Conservation (phyloP, 2,797 vertebrate genomes). For the Cyprinodon diabolis region DNA sequence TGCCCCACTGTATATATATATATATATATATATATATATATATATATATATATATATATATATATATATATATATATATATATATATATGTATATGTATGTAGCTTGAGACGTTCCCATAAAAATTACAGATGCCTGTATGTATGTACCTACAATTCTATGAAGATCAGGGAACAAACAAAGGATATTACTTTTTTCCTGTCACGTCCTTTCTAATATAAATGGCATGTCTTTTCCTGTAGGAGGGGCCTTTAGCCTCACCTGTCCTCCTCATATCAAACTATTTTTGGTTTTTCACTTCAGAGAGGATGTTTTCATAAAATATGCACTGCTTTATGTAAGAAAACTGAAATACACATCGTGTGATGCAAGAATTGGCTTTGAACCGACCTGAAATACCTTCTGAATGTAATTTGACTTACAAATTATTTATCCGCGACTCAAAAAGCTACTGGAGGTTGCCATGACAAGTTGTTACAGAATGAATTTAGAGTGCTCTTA, state of each 20-base stretch:
- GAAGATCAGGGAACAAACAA: no score
- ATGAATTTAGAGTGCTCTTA: slow-evolving; percentile 31
- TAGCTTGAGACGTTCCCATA: no score
- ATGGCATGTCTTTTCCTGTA: not conserved
- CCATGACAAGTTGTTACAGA: slow-evolving; percentile 18
- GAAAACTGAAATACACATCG: not conserved
- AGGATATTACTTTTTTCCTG: no score
- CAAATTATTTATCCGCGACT: slow-evolving; percentile 34
- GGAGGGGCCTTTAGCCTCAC: not conserved
- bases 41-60: no score
- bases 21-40: no score
- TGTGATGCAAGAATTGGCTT: not conserved
- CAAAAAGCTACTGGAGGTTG: slow-evolving; percentile 26
- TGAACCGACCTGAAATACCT: slow-evolving; percentile 11
- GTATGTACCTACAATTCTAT: no score
- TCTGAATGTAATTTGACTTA: slow-evolving; percentile 28
- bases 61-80: no score
- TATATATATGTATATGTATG: no score
- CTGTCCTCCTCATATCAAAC: not conserved
- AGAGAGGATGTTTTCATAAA: slow-evolving; percentile 1
- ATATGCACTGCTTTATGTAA: slow-evolving; percentile 12
- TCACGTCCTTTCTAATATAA: no score
- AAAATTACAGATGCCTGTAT: no score
- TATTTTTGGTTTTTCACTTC: not conserved
- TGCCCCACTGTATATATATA: no score